Conservation (phyloP, 2,888 invertebrate genomes). For the Scrobipalpa costella region DNA sequence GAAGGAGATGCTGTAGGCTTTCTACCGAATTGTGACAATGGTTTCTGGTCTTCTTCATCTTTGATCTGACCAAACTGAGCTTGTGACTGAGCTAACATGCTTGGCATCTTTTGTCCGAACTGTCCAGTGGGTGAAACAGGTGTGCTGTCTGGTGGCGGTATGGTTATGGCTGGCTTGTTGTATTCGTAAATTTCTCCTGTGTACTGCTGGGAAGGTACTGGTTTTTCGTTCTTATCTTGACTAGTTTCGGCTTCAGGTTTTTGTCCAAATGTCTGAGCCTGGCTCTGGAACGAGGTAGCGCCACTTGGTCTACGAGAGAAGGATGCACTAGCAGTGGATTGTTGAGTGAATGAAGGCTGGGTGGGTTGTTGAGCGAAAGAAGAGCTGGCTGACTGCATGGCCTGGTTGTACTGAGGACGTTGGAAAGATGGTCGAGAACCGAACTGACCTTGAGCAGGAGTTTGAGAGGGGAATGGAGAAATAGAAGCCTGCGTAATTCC, state of each 20-base stretch:
- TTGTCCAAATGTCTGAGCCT: conserved; percentile 31
- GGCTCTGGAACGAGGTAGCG: conserved; percentile 22
- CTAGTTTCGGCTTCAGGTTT: conserved; percentile 31
- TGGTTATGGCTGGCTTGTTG: conserved; percentile 53
- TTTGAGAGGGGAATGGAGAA: conserved; percentile 52
- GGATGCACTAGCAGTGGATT: conserved; percentile 22
- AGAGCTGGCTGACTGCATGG: not conserved
- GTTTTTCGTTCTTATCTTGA: conserved; percentile 24
- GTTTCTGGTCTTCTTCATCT: conserved; percentile 6
- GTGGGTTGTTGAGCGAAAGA: conserved; percentile 11
- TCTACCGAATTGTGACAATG: conserved; percentile 10
- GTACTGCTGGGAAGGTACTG: conserved; percentile 41
- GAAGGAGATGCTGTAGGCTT: conserved; percentile 14
- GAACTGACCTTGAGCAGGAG: conserved; percentile 33
- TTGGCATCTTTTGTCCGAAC: conserved; percentile 32
- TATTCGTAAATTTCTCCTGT: conserved; percentile 60
- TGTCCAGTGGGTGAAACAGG: conserved; percentile 28
- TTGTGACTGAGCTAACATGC: conserved; percentile 13
- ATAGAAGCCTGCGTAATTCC: conserved; percentile 58
- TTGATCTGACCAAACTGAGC: conserved; percentile 21
- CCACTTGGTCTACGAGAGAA: conserved; percentile 18
- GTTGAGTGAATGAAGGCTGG: conserved; percentile 12
- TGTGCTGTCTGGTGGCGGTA: conserved; percentile 42
- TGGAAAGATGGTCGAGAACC: conserved; percentile 19
- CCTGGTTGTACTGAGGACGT: conserved; percentile 9